Base-by-base conservation (phyloP, 2,113 vertebrate species). In the Atherinomorus stipes region DNA sequence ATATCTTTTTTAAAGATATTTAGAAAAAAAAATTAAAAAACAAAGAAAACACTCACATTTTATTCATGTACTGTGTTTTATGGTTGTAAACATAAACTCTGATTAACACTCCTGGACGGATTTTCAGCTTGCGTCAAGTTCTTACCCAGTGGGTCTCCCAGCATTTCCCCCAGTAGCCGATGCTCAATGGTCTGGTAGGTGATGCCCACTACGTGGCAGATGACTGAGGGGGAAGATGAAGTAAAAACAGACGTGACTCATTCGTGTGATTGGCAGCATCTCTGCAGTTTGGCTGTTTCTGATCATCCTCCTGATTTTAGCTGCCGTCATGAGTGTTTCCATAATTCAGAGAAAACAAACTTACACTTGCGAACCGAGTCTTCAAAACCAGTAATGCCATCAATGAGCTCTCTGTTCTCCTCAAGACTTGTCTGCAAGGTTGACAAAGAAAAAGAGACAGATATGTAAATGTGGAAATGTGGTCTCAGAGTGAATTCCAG, bases 131-230 rank as follows among this genome's bases (percentile, higher is more conserved):
- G 31, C 9, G 4, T 34, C 31, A 34, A 4, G 18, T 15, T 69
- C 92, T 94, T 81, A 98, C 96, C 96, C 21, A 96, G 90, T 1
- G 96, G 94, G 45, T 97, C 96, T 62, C 96, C 96, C 21, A 98
- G 89, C 96, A 98, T 97, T 91, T 98, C 96, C 0, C 94, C 96
- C 88, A 97, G 89, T 37, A 98, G 85, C 81, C 95, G 94, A 63
- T 94, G 94, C 78, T 96, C 96, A 0, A 98, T 97, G 88, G 95
- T 96, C 88, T 98, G 96, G 79, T 98, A 98, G 0, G 96, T 98
- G 92, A 98, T 97, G 40, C 96, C 96, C 81, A 97, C 96, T 0
- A 98, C 96, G 0, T 98, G 96, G 66, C 96, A 98, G 87, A 98
- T 97, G 72, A 98, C 96, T 98, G 89, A 62, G 28, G 34, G 49